Conservation (phyloP, 2,797 vertebrate genomes). For the Amphiprion clarkii region DNA sequence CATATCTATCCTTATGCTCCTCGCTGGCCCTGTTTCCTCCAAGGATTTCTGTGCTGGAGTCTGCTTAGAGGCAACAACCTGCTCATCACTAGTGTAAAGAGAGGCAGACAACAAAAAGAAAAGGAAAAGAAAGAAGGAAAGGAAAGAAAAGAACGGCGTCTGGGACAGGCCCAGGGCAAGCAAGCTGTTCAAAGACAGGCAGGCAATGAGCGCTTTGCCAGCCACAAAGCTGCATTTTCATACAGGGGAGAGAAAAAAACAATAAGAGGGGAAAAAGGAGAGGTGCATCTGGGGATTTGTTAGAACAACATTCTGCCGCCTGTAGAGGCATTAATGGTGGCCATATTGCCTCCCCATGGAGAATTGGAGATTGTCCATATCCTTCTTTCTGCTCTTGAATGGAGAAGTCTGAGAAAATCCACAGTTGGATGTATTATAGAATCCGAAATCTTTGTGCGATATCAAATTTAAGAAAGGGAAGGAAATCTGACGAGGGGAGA, state of each 20-base stretch:
- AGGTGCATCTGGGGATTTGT: slow-evolving; percentile 75
- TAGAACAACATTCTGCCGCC: slow-evolving; percentile 69
- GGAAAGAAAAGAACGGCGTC: slow-evolving; percentile 57
- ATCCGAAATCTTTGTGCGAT: slow-evolving; percentile 41
- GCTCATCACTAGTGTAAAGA: slow-evolving; percentile 80
- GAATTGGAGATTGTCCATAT: slow-evolving; percentile 43
- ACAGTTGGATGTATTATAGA: slow-evolving; percentile 13
- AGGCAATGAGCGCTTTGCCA: slow-evolving; percentile 69
- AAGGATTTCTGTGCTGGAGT: slow-evolving; percentile 69
- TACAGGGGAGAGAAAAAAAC: slow-evolving; percentile 44
- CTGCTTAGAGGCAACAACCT: slow-evolving; percentile 81
- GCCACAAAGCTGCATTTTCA: slow-evolving; percentile 72
- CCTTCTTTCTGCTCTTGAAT: slow-evolving; percentile 28
- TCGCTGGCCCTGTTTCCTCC: slow-evolving; percentile 56
- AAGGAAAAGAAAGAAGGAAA: slow-evolving; percentile 45
- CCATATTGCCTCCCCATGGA: slow-evolving; percentile 59
- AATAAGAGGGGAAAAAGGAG: slow-evolving; percentile 51
- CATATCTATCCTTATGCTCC: slow-evolving; percentile 54
- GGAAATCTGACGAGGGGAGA: slow-evolving; percentile 28
- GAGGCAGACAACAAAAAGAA: slow-evolving; percentile 38
- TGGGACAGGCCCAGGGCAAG: slow-evolving; percentile 84
- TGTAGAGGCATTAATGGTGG: slow-evolving; percentile 70
- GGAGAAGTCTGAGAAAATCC: slow-evolving; percentile 32
- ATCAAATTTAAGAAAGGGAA: slow-evolving; percentile 38
- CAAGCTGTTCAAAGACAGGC: slow-evolving; percentile 85